Evolutionary conservation across 1,140 invertebrate species (phyloP), one percentile per base, ranked within the genome.

Genomic region (Lysiphlebus fabarum): DNA sequence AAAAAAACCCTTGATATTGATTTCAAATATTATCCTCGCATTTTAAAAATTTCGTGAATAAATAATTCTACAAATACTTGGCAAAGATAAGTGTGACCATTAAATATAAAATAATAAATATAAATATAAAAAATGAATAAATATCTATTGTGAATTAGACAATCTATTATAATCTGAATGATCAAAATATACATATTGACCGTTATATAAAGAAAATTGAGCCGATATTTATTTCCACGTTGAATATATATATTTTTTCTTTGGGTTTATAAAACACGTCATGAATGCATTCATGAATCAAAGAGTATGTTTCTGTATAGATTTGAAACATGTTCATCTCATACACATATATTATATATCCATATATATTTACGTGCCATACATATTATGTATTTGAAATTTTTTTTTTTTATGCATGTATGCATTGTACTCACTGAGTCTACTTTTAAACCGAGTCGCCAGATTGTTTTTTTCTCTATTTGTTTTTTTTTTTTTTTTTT

Each of bases 251-350:
- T 49, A 17, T 11, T 11, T 48, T 51, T 41, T 17, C 37, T 14
- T 44, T 7, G 11, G 12, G 38, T 33, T 48, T 26, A 40, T 50
- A 33, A 50, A 36, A 45, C 40, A 58, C 36, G 42, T 59, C 58
- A 53, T 60, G 53, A 55, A 55, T 60, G 47, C 40, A 60, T 60
- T 45, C 58, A 60, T 60, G 58, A 60, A 45, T 48, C 58, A 6
- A 41, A 50, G 44, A 53, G 17, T 55, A 45, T 54, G 53, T 40
- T 44, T 48, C 42, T 41, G 7, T 33, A 34, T 44, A 42, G 11
- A 41, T 43, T n/a, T 7, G 9, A 40, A 43, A 43, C 26, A 54
- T 17, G 42, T 43, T 6, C 14, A 53, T 11, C 10, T 17, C 44
- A 57, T 36, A 57, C 44, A 58, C 26, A 48, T 34, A 3, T 6